Evolutionary conservation across 2,888 invertebrate genomes (phyloP), one percentile per base, ranked within the genome.

Genomic region (Orthosia gothica): DNA sequence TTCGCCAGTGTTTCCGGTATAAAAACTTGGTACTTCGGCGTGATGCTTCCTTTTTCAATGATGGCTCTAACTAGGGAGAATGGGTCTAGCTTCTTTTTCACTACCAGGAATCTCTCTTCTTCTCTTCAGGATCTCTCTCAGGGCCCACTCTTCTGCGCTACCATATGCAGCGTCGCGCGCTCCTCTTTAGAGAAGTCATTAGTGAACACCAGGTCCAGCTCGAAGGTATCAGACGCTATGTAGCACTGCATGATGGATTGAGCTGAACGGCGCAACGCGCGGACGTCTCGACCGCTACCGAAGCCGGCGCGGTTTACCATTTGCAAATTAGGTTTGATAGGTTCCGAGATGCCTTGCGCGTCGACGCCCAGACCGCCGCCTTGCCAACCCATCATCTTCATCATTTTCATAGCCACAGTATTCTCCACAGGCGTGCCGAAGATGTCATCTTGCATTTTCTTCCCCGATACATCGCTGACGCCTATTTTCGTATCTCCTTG

Each of bases 351-450:
- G 0, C 98, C 98, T 84, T 97, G 97, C 0, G 97, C 96, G 20
- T 97, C 96, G 1, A 97, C 97, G 0, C 98, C 98, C 18, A 98
- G 92, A 0, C 98, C 98, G 23, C 98, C 98, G 5, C 98, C 98
- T 55, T 97, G 96, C 98, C 98, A 98, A 0, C 98, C 98, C 98
- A 98, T 98, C 88, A 97, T 94, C 74, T 97, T 97, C 96, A 98
- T 97, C 95, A 98, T 97, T 85, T 95, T 95, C 55, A 89, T 86
- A 47, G 95, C 95, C 3, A 95, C 92, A 62, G 87, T 91, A 72
- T 89, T 94, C 49, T 94, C 94, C 0, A 96, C 87, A 0, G 95
- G 95, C 1, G 93, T 90, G 0, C 96, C 95, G 57, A 95, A 95
- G 40, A 83, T 78, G 0, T 87, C 89, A 0, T 88, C 87, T 15